A percentile compares a stretch with the other conserved stretches of the same genome.
phyloP scores from a whole-genome alignment of 1,140 invertebrate species.

The Metaphire vulgaris region DNA sequence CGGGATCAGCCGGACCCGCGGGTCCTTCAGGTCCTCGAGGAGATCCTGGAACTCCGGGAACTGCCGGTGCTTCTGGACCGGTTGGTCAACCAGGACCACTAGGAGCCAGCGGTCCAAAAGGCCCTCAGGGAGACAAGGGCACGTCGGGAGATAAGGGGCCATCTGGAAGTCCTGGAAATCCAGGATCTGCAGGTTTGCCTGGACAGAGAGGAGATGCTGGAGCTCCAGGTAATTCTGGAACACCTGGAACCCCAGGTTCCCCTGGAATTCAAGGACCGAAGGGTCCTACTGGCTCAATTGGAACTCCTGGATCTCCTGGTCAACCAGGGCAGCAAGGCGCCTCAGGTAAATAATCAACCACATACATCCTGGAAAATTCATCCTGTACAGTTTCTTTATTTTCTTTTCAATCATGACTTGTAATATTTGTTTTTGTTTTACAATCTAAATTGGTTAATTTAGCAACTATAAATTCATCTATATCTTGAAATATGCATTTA shows the following conservation, averaged over 20 bases:
- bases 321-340: not conserved
- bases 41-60: conserved; percentile 5
- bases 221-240: not conserved
- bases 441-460: too few species aligned
- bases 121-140: not conserved
- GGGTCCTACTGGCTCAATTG: not conserved
- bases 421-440: not conserved
- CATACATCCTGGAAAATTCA: conserved; percentile 14
- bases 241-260: not conserved
- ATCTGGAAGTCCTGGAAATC: not conserved
- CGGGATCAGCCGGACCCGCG: conserved; percentile 2
- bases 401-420: not conserved
- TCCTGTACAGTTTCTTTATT: not conserved
- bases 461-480: too few species aligned
- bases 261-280: not conserved
- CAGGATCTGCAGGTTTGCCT: not conserved
- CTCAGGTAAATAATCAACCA: not conserved
- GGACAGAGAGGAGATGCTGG: conserved; percentile 7
- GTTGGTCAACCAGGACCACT: not conserved
- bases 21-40: conserved; percentile 18
- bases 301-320: conserved; percentile 7
- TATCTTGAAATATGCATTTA: too few species aligned
- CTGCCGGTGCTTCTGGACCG: not conserved
- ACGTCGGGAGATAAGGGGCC: not conserved
- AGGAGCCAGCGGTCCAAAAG: not conserved